Evolutionary conservation across 2,113 vertebrate genomes (phyloP), one percentile per base, ranked within the genome.

Genomic region (Pardalotus punctatus): DNA sequence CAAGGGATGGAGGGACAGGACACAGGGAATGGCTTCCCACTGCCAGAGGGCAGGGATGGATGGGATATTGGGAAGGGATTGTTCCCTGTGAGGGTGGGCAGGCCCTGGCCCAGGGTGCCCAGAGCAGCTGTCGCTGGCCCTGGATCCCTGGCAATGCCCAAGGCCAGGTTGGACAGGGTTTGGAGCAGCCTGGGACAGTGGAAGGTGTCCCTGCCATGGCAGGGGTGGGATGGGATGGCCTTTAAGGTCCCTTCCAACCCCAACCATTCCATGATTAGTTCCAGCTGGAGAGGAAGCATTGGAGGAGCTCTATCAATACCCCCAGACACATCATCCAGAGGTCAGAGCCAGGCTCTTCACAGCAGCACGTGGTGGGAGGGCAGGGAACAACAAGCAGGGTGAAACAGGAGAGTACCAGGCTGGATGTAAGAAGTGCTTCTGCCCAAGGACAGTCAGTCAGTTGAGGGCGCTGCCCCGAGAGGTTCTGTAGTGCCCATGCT

Each of bases 101-200:
- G 74, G 48, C 40, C 40, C 65, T 79, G 74, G 25, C 65, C 25
- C 57, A 88, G 74, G 66, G 36, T 80, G 29, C 25, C 35, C 66
- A 64, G 66, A 71, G 74, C 0, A 80, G 66, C 65, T 88, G 74
- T 14, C 57, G 40, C 65, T 71, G 65, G 7, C 56, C 29, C 57
- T 71, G 66, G 38, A 62, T 64, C 85, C n/a, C 48, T 88, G 66
- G 42, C 0, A 56, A 17, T 56, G 65, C 0, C 48, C 48, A 64
- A 80, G 48, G 17, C 35, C 50, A 48, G 14, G 57, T 0, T 64
- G 56, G 56, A 10, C 0, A 0, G n/a, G 40, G 16, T 7, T 79
- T 22, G 50, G 35, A 72, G 25, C 10, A 42, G 0, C 17, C 14
- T 72, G 86, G 66, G 22, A 0, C 0, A 3, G 66, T 27, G 42